phyloP scores from a whole-genome alignment of 2,888 invertebrate species.

The Callimorpha dominula region DNA sequence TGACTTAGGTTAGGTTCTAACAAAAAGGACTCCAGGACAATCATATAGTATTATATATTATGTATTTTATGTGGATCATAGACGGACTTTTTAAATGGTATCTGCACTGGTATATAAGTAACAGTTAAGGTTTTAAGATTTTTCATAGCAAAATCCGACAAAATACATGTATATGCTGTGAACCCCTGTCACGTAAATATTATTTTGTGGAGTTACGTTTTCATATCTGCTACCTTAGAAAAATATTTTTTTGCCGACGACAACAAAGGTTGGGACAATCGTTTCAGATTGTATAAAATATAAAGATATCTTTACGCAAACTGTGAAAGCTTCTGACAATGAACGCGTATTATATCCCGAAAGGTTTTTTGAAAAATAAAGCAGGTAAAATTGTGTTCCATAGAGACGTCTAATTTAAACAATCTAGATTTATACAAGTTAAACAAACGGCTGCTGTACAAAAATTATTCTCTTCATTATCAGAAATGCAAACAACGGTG shows the following conservation, averaged over 20 bases:
- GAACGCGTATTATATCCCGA: not conserved
- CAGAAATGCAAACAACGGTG: constrained; percentile 20
- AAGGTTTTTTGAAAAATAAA: constrained; percentile 20
- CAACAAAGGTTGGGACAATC: constrained; percentile 1
- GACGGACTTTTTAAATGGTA: too few species aligned
- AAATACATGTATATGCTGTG: too few species aligned
- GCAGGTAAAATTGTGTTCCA: constrained; percentile 23
- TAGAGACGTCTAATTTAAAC: constrained; percentile 26
- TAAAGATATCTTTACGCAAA: not conserved
- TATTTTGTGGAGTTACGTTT: not conserved
- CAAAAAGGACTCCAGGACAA: too few species aligned
- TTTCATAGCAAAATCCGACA: too few species aligned
- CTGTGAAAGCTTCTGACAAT: not conserved
- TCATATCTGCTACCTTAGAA: not conserved
- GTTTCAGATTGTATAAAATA: constrained; percentile 4
- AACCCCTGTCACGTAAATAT: not conserved
- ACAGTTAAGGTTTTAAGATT: too few species aligned
- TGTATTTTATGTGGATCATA: too few species aligned
- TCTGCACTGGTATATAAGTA: too few species aligned
- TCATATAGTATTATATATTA: too few species aligned
- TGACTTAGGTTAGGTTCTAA: too few species aligned
- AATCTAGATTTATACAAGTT: constrained; percentile 15
- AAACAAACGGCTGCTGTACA: constrained; percentile 17
- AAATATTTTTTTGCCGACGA: not conserved
- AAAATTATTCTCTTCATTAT: constrained; percentile 22